These are phyloP conservation scores for Ornithorhynchus anatinus DNA, from an alignment of 2,113 vertebrate species.

Conservation along the genomic window DNA sequence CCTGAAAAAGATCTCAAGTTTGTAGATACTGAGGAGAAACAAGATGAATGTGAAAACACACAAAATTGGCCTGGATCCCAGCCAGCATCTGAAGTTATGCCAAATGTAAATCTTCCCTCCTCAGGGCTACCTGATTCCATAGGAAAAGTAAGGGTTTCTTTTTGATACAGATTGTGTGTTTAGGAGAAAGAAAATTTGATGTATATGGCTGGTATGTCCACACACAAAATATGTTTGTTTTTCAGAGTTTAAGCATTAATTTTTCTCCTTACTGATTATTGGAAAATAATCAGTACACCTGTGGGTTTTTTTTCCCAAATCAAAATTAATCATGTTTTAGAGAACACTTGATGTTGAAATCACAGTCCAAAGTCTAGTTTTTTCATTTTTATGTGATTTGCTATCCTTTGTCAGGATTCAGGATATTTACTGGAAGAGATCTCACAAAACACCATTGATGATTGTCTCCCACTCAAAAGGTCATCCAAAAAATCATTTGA, in stretches of 20 bases:
- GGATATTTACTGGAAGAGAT: constrained; percentile 61
- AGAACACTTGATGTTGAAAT: neutral
- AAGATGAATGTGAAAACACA: constrained; percentile 44
- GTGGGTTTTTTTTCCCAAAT: constrained; percentile 1
- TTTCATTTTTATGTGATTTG: constrained; percentile 15
- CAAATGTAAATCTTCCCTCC: constrained; percentile 24
- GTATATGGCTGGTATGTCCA: fast-evolving
- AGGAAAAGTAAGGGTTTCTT: constrained; percentile 50
- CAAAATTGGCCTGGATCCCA: constrained; percentile 43
- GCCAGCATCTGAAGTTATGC: constrained; percentile 13
- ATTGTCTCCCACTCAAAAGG: constrained; percentile 14
- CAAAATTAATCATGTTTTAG: neutral
- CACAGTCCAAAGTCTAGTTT: constrained; percentile 37
- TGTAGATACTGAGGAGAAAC: constrained; percentile 34
- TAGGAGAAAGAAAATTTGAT: no score
- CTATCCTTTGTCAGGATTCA: constrained; percentile 68
- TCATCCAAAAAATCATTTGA: constrained; percentile 76
- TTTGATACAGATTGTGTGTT: neutral
- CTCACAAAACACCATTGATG: constrained; percentile 52
- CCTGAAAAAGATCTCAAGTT: constrained; percentile 31
- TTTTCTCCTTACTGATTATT: neutral
- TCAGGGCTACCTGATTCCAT: constrained; percentile 8
- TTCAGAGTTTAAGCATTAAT: neutral
- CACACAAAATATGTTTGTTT: neutral
- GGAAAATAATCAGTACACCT: constrained; percentile 15